Conservation (phyloP, 2,797 vertebrate species). For the Melanotaenia maccullochi region DNA sequence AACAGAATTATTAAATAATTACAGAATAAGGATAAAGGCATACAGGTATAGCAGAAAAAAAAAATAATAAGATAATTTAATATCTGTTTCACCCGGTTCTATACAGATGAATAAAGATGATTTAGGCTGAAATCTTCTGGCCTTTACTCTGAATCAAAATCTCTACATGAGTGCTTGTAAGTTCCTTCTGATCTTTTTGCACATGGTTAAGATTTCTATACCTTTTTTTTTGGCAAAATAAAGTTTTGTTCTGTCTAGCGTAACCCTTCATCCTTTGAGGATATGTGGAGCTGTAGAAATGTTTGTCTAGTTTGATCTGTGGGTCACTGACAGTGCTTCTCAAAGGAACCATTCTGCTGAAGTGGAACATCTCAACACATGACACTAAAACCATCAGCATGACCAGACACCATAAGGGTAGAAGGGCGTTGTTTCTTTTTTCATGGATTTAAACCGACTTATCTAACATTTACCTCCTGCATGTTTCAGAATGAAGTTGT, state of each 20-base stretch:
- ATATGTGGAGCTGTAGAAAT: background rate
- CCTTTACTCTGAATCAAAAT: background rate
- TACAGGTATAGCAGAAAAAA: background rate
- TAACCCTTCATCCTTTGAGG: background rate
- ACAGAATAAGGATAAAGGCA: too few species aligned
- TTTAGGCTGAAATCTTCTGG: background rate
- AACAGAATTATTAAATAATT: too few species aligned
- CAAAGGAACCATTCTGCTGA: background rate
- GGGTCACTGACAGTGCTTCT: background rate
- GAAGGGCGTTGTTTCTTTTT: background rate
- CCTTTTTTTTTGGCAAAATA: background rate
- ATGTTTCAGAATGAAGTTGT: background rate
- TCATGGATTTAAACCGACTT: background rate
- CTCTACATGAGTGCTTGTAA: background rate
- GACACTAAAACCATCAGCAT: background rate
- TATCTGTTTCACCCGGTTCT: background rate
- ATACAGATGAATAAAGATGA: background rate
- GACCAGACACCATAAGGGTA: background rate
- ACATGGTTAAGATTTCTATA: background rate
- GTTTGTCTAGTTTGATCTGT: background rate
- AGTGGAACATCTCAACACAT: background rate
- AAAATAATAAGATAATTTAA: background rate
- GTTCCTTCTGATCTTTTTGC: background rate
- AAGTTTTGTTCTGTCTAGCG: background rate
- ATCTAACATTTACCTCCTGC: background rate